A percentile compares a stretch with the other conserved stretches of the same genome.
phyloP scores from a whole-genome alignment of 1,140 invertebrate species.

The Drosophila santomea region DNA sequence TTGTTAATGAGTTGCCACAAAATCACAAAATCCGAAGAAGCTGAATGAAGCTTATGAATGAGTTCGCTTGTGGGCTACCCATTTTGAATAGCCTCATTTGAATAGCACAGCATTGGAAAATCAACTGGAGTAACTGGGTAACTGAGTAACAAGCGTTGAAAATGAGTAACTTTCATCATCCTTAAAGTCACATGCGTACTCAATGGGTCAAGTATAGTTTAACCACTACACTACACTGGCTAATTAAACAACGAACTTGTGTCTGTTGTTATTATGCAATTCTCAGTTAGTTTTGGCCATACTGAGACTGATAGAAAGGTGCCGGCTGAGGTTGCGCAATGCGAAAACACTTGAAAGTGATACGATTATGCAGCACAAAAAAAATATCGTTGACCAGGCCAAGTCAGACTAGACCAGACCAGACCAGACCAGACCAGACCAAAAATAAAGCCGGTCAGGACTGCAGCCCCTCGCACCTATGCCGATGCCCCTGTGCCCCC shows the following conservation, averaged over 20 bases:
- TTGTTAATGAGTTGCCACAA: constrained; percentile 71
- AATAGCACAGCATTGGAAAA: neutral
- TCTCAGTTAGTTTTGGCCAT: constrained; percentile 56
- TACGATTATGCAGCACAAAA: constrained; percentile 78
- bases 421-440: constrained; percentile 45
- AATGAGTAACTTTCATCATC: constrained; percentile 43
- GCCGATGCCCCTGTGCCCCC: neutral
- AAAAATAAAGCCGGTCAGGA: constrained; percentile 50
- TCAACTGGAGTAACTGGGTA: neutral
- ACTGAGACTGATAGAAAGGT: neutral
- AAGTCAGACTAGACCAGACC: constrained; percentile 28
- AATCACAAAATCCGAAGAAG: constrained; percentile 18
- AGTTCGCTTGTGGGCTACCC: constrained; percentile 10
- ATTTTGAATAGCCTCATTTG: constrained; percentile 40
- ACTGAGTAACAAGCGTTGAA: constrained; percentile 5
- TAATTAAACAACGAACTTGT: constrained; percentile 49
- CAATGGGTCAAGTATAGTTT: constrained; percentile 45
- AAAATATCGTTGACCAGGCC: constrained; percentile 31
- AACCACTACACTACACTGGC: constrained; percentile 25
- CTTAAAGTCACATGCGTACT: constrained; percentile 29
- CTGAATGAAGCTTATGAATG: constrained; percentile 69
- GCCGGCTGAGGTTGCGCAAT: constrained; percentile 28
- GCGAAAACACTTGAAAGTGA: constrained; percentile 75
- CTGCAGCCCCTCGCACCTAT: constrained; percentile 20
- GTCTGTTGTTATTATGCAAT: constrained; percentile 59